Conservation (phyloP, 2,888 invertebrate species). For the Drosophila formosana region DNA sequence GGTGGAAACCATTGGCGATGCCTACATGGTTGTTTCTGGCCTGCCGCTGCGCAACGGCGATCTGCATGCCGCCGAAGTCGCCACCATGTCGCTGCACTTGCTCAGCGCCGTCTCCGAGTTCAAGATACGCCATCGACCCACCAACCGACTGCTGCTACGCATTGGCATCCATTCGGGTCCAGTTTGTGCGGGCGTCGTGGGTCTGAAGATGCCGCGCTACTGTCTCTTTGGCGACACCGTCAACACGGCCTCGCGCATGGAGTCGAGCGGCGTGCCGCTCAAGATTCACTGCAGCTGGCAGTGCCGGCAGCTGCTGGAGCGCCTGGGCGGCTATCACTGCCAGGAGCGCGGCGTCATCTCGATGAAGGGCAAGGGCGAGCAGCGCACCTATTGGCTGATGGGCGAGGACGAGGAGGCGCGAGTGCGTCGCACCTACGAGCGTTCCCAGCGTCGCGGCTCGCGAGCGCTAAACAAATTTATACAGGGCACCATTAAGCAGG, state of each 20-base stretch:
- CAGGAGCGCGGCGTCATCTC: constrained; percentile 90
- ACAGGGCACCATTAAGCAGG: constrained; percentile 83
- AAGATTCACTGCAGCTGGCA: constrained; percentile 93
- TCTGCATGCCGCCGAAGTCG: constrained; percentile 96
- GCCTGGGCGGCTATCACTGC: constrained; percentile 90
- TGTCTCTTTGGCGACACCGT: constrained; percentile 97
- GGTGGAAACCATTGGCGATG: constrained; percentile 95
- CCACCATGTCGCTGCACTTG: constrained; percentile 95
- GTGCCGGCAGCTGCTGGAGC: constrained; percentile 89
- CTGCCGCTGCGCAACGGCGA: constrained; percentile 95
- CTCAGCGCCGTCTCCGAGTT: constrained; percentile 94
- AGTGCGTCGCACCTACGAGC: constrained; percentile 86
- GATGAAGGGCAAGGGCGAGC: constrained; percentile 94
- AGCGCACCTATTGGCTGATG: constrained; percentile 92
- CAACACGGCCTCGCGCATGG: constrained; percentile 95
- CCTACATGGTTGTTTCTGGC: constrained; percentile 96
- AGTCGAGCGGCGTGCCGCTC: constrained; percentile 93
- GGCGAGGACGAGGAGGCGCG: constrained; percentile 90
- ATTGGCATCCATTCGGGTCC: constrained; percentile 97
- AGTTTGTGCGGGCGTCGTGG: constrained; percentile 96
- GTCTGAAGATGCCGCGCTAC: constrained; percentile 96
- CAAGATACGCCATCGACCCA: constrained; percentile 94
- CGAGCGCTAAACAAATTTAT: constrained; percentile 84
- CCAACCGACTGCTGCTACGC: constrained; percentile 92
- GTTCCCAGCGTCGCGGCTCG: constrained; percentile 86